phyloP scores from a whole-genome alignment of 2,797 vertebrate genomes.

The Myoxocephalus aenaeus region DNA sequence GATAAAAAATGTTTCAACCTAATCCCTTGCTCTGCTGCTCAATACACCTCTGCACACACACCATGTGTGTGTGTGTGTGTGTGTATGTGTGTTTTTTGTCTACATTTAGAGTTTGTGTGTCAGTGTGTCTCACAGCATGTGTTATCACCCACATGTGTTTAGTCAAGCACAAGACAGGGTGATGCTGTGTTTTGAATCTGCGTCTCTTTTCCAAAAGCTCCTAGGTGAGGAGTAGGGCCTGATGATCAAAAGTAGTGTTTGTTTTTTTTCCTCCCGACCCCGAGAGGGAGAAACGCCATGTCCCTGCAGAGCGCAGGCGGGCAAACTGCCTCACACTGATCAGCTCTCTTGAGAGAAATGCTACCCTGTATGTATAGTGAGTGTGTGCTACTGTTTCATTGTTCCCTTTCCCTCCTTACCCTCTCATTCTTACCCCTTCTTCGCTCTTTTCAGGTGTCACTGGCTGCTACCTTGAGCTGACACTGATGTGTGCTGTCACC shows the following conservation, averaged over 20 bases:
- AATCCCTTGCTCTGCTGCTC: slow-evolving; percentile 71
- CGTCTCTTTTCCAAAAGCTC: slow-evolving; percentile 80
- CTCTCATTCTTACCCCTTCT: slow-evolving; percentile 45
- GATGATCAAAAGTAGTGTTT: slow-evolving; percentile 90
- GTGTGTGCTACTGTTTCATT: slow-evolving; percentile 68
- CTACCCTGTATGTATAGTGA: slow-evolving; percentile 54
- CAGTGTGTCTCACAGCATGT: slow-evolving; percentile 59
- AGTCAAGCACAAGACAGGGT: slow-evolving; percentile 62
- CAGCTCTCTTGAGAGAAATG: slow-evolving; percentile 89
- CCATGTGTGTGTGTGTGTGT: slow-evolving; percentile 52
- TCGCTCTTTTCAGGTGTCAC: slow-evolving; percentile 86
- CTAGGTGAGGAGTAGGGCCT: slow-evolving; percentile 76
- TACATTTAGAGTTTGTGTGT: slow-evolving; percentile 55
- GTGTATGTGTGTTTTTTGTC: slow-evolving; percentile 22
- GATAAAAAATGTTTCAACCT: slow-evolving; percentile 70
- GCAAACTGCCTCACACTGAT: slow-evolving; percentile 88
- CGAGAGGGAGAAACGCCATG: slow-evolving; percentile 86
- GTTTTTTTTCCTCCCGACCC: slow-evolving; percentile 85
- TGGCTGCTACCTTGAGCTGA: slow-evolving; percentile 87
- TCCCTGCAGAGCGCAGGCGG: slow-evolving; percentile 88
- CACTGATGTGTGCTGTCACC: slow-evolving; percentile 92
- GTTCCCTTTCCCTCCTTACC: slow-evolving; percentile 56
- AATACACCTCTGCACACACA: slow-evolving; percentile 64
- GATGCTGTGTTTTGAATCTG: slow-evolving; percentile 72
- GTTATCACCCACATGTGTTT: slow-evolving; percentile 69